Evolutionary conservation across 2,113 vertebrate genomes (phyloP), one percentile per base, ranked within the genome.

Genomic region (Saccopteryx leptura): DNA sequence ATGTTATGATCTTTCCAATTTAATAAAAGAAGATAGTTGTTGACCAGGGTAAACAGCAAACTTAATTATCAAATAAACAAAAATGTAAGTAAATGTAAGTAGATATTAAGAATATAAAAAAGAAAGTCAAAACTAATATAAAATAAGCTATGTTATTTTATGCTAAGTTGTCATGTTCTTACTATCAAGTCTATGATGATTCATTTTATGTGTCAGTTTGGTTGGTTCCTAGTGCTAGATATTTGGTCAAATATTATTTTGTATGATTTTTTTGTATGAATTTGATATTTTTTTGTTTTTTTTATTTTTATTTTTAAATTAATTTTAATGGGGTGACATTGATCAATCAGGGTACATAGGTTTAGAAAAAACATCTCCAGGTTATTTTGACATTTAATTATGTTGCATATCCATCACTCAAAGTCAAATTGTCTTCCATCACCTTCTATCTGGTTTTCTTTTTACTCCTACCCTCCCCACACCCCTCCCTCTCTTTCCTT

Each of bases 41-140:
- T 72, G 39, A 76, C 1, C 2, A 89, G 31, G 0, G 11, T 74
- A 13, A 78, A 66, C 21, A 65, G 8, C 9, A 78, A 85, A 50
- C 9, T 88, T 93, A 90, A 58, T 78, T 58, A 85, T 72, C 8
- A 85, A 88, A 92, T 72, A 80, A 75, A 24, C 12, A 39, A 81
- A 97, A 84, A 72, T 88, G 4, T 18, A 91, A 79, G 7, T 65
- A 83, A 48, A 82, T 66, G 9, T 54, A 33, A 94, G 26, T 28
- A 78, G 28, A 83, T 17, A 78, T n/a, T 65, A 84, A 76, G 14
- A 12, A 86, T 71, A 63, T 0, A 12, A 84, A 93, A 76, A 10
- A 74, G 5, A 14, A 81, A 88, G 9, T 5, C 24, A 78, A 84
- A 63, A 8, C 17, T 72, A 54, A 66, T 61, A 74, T 84, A 63